Percentiles rank a stretch among this genome's conserved stretches.
Evolutionary conservation across 1,140 invertebrate species (phyloP).

Genomic region (Tetragnatha versicolor): DNA sequence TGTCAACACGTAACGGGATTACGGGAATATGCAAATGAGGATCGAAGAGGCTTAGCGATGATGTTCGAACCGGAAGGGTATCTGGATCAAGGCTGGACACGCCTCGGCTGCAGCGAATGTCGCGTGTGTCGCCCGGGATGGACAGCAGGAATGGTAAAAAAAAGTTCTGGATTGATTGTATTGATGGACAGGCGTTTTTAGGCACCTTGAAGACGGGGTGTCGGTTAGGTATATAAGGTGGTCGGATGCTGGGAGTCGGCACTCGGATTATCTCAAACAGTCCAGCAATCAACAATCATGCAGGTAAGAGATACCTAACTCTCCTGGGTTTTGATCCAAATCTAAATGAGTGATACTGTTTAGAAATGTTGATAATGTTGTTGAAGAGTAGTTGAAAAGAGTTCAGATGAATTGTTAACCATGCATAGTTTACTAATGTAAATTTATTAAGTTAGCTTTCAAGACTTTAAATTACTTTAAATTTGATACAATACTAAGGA

Average conservation of each 20-base stretch:
- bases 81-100: slow-evolving; percentile 35
- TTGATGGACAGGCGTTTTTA: background rate
- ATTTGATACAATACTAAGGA: too few species aligned
- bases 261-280: slow-evolving; percentile 1
- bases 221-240: background rate
- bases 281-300: slow-evolving; percentile 12
- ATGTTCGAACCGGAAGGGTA: slow-evolving; percentile 14
- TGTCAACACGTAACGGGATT: background rate
- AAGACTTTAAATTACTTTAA: too few species aligned
- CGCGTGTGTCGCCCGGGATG: background rate
- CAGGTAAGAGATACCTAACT: slow-evolving; percentile 9
- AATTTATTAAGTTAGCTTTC: too few species aligned
- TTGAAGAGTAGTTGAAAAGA: too few species aligned
- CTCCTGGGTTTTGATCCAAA: too few species aligned
- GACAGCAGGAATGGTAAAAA: background rate
- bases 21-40: slow-evolving; percentile 15
- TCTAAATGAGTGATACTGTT: too few species aligned
- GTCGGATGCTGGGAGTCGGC: background rate
- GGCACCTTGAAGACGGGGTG: background rate
- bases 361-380: too few species aligned
- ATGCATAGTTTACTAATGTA: too few species aligned
- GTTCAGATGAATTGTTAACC: too few species aligned
- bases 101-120: slow-evolving; percentile 9
- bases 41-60: background rate
- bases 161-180: background rate